Base-by-base conservation (phyloP, 2,888 invertebrate genomes). In the Argyresthia goedartella region DNA sequence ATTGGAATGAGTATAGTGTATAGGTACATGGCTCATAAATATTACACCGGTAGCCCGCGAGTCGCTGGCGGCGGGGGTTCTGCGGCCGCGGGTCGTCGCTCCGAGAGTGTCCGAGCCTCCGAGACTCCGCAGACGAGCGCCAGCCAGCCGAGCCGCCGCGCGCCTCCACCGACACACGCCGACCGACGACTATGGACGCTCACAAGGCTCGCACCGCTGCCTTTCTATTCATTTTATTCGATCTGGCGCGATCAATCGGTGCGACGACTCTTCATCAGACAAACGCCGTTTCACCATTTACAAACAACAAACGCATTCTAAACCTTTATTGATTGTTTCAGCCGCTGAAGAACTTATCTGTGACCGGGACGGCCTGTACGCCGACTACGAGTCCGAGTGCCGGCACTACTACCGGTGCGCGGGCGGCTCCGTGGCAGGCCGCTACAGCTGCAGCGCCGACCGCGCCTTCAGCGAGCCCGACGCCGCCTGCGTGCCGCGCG, bases 371-470 rank as follows among this genome's bases (percentile, higher is more conserved):
- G 88, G 88, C 1, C 70, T 87, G 50, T 69, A 72, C 58, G 78
- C 85, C 15, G 82, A 88, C 63, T 81, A 81, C 67, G 76, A 78
- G 16, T 71, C 70, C 50, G 75, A 75, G 41, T 88, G 88, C 58
- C 75, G 73, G 51, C 79, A 82, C 60, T 88, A 88, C 63, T 75
- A 79, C 55, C 73, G 78, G 54, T 88, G 88, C 64, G 60, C 65
- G 46, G 69, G 64, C 36, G 80, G 82, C 42, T 57, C 52, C 16
- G 63, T 69, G 52, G 66, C 63, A 52, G 71, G 70, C 10, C 73
- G 76, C 34, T 85, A 86, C 62, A 59, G 64, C 45, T 88, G 88
- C 62, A 72, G 67, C 7, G 58, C 67, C 9, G 86, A 76, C 10
- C 75, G 82, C 14, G 73, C 71, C 50, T 87, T 87, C 68, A 85